These are phyloP conservation scores for Pachyseris speciosa DNA, from an alignment of 64 coral and sea anemone species.

Conservation along the genomic window DNA sequence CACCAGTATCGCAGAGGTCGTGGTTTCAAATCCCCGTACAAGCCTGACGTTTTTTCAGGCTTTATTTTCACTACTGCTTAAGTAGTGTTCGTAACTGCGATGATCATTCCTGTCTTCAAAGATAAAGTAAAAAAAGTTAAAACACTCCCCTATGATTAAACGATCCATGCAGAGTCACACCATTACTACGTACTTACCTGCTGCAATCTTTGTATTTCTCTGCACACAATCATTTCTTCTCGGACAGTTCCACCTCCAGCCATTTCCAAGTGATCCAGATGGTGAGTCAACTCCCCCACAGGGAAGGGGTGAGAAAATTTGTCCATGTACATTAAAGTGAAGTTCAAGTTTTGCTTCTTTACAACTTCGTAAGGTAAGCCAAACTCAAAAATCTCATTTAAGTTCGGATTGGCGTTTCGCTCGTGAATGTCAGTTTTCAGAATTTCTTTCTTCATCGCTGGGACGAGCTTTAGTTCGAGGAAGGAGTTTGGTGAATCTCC, in stretches of 20 bases:
- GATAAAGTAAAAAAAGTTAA: too few relatives aligned
- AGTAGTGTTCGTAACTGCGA: too few relatives aligned
- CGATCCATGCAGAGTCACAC: too few relatives aligned
- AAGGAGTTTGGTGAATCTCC: slow-evolving; percentile 82
- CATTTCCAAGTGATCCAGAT: slow-evolving; percentile 72
- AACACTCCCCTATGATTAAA: too few relatives aligned
- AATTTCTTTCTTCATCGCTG: slow-evolving; percentile 79
- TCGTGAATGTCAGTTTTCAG: slow-evolving; percentile 96
- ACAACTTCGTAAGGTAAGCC: slow-evolving; percentile 77
- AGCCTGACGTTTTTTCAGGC: too few relatives aligned
- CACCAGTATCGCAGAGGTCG: too few relatives aligned
- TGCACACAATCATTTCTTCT: slow-evolving; percentile 91
- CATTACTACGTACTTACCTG: slow-evolving; percentile 30
- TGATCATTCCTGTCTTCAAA: too few relatives aligned
- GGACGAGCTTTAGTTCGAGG: slow-evolving; percentile 78
- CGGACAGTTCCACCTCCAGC: slow-evolving; percentile 54
- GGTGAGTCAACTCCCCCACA: slow-evolving; percentile 78
- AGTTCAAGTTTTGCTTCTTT: slow-evolving; percentile 63
- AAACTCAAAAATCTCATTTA: slow-evolving; percentile 94
- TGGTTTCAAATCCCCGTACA: too few relatives aligned
- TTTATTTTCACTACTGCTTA: too few relatives aligned
- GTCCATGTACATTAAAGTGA: slow-evolving; percentile 89
- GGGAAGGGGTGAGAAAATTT: slow-evolving; percentile 82
- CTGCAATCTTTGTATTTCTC: slow-evolving; percentile 83
- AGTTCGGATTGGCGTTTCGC: slow-evolving; percentile 79